Percentiles rank a stretch among this genome's conserved stretches.
These are phyloP conservation scores for Cantharis rufa DNA, from an alignment of 2,888 invertebrate species.

Conservation along the genomic window DNA sequence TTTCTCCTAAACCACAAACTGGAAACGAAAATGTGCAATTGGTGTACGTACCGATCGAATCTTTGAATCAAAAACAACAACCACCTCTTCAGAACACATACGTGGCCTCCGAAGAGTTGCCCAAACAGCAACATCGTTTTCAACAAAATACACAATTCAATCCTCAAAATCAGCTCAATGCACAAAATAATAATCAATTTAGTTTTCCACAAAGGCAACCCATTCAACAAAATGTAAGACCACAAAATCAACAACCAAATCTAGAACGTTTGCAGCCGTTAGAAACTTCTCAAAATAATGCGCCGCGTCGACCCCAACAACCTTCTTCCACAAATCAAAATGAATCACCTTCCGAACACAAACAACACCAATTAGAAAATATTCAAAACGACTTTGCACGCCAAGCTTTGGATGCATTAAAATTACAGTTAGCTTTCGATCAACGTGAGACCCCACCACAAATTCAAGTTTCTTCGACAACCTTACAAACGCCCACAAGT, in stretches of 20 bases:
- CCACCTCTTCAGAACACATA: not conserved
- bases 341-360: conserved; percentile 9
- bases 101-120: not conserved
- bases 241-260: not conserved
- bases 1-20: conserved; percentile 40
- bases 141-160: not conserved
- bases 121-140: not conserved
- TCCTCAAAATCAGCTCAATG: not conserved
- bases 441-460: conserved; percentile 42
- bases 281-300: conserved; percentile 18
- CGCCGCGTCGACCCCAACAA: not conserved
- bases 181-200: not conserved
- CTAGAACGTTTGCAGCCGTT: not conserved
- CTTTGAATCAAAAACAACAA: conserved; percentile 60
- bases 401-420: conserved; percentile 54
- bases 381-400: conserved; percentile 54
- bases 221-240: not conserved
- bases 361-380: conserved; percentile 44
- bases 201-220: not conserved
- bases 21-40: conserved; percentile 72
- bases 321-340: not conserved
- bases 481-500: conserved; percentile 56
- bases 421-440: conserved; percentile 49
- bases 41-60: conserved; percentile 81
- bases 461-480: conserved; percentile 44